phyloP scores from a whole-genome alignment of 2,113 vertebrate genomes.

The Colossoma macropomum region DNA sequence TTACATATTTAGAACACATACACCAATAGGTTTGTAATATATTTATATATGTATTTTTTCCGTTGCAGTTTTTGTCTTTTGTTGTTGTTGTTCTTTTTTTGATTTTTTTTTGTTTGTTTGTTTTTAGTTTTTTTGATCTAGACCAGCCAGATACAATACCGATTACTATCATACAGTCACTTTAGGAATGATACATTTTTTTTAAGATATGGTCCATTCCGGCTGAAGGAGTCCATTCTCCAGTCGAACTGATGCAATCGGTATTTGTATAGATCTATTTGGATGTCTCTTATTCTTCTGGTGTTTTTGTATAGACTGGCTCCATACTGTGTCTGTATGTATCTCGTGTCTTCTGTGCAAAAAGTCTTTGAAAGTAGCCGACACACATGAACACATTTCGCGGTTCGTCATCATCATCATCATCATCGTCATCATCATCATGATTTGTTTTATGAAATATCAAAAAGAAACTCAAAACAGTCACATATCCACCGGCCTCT shows the following conservation, averaged over 20 bases:
- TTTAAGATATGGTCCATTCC: slow-evolving; percentile 69
- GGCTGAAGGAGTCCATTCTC: slow-evolving; percentile 67
- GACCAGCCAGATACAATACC: slow-evolving; percentile 95
- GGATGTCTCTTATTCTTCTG: slow-evolving; percentile 34
- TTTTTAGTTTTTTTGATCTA: slow-evolving; percentile 81
- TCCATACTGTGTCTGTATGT: slow-evolving; percentile 76
- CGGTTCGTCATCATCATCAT: slow-evolving; percentile 58
- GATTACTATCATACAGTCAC: slow-evolving; percentile 76
- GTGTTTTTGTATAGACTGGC: slow-evolving; percentile 75
- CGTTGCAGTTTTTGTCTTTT: slow-evolving; percentile 26
- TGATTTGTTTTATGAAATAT: slow-evolving; percentile 52
- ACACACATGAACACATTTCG: slow-evolving; percentile 68
- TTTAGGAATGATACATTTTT: slow-evolving; percentile 70
- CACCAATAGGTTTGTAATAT: slow-evolving; percentile 84
- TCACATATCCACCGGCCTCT: slow-evolving; percentile 67
- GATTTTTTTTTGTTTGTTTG: slow-evolving; percentile 34
- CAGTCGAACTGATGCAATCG: slow-evolving; percentile 65
- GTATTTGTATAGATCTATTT: slow-evolving; percentile 72
- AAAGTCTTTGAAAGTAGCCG: slow-evolving; percentile 71
- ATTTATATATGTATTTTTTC: slow-evolving; percentile 78
- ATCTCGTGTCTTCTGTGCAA: slow-evolving; percentile 89
- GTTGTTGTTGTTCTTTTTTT: slow-evolving; percentile 64
- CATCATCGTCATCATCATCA: slow-evolving; percentile 16
- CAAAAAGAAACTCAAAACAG: slow-evolving; percentile 63
- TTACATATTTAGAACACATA: slow-evolving; percentile 89